Conservation (phyloP, 2,888 invertebrate species). For the Ctenicera cuprea region DNA sequence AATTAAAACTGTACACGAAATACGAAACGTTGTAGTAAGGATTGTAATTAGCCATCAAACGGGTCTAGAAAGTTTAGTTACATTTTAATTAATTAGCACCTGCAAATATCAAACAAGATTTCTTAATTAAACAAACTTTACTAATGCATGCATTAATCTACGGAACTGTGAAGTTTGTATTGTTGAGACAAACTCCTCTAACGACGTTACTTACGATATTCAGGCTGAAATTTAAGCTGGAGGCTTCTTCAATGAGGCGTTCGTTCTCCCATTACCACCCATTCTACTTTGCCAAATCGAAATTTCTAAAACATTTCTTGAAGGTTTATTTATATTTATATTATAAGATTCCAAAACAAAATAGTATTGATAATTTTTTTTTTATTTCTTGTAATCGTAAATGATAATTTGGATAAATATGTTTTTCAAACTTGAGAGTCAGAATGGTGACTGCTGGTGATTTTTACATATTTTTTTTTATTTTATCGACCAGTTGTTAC, state of each 20-base stretch:
- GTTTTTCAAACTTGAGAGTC: too few species aligned
- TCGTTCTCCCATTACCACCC: slow-evolving; percentile 5
- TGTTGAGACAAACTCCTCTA: slow-evolving; percentile 51
- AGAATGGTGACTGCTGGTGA: too few species aligned
- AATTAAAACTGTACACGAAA: slow-evolving; percentile 49
- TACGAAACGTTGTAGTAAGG: slow-evolving; percentile 33
- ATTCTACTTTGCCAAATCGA: neutral
- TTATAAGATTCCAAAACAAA: too few species aligned
- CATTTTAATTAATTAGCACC: slow-evolving; percentile 55
- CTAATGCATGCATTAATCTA: slow-evolving; percentile 55
- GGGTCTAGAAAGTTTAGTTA: slow-evolving; percentile 50
- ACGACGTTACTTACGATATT: slow-evolving; percentile 45
- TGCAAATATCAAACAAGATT: slow-evolving; percentile 54
- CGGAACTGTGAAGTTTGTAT: slow-evolving; percentile 51
- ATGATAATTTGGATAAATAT: too few species aligned
- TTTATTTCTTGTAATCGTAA: too few species aligned
- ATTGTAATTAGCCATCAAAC: slow-evolving; percentile 52
- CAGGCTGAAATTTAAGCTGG: slow-evolving; percentile 43
- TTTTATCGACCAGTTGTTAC: too few species aligned
- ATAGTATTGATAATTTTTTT: too few species aligned
- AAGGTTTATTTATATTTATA: too few species aligned
- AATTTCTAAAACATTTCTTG: neutral
- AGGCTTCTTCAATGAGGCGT: slow-evolving; percentile 15
- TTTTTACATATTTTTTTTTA: too few species aligned
- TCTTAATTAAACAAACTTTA: slow-evolving; percentile 55